phyloP scores from a whole-genome alignment of 2,113 vertebrate genomes.

The Tragelaphus buxtoni region DNA sequence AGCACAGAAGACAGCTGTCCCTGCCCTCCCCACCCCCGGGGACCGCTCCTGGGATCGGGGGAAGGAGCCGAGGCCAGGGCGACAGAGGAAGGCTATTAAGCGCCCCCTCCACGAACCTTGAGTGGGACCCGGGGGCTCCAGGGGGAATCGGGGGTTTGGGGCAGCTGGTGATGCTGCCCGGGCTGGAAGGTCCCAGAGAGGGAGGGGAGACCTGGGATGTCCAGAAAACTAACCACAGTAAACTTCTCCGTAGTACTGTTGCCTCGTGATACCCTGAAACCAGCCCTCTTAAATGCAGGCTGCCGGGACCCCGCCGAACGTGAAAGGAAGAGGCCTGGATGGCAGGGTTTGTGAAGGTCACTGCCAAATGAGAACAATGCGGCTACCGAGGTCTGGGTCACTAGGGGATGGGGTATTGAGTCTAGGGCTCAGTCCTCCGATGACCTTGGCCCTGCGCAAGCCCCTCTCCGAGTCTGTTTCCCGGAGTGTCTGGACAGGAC shows the following conservation, averaged over 20 bases:
- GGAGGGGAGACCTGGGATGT: background rate
- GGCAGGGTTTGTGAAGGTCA: conserved; percentile 19
- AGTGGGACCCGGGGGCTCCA: background rate
- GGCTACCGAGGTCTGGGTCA: background rate
- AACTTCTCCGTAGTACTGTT: conserved; percentile 18
- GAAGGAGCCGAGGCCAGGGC: background rate
- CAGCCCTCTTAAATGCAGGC: background rate
- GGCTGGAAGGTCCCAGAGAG: background rate
- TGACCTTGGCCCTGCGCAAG: background rate
- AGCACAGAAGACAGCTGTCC: background rate
- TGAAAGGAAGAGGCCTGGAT: background rate
- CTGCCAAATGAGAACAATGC: background rate
- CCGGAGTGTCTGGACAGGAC: background rate
- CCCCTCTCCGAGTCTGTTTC: background rate
- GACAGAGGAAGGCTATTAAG: background rate
- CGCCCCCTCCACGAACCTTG: background rate
- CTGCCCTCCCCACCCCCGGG: background rate
- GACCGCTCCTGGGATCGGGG: background rate
- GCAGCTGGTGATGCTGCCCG: background rate
- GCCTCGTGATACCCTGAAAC: background rate
- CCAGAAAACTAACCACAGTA: background rate
- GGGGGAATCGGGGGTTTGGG: background rate
- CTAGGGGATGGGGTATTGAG: background rate
- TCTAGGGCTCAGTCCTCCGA: background rate
- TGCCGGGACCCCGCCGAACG: background rate